Evolutionary conservation across 2,113 vertebrate genomes (phyloP).

Genomic region (Desmodus rotundus): DNA sequence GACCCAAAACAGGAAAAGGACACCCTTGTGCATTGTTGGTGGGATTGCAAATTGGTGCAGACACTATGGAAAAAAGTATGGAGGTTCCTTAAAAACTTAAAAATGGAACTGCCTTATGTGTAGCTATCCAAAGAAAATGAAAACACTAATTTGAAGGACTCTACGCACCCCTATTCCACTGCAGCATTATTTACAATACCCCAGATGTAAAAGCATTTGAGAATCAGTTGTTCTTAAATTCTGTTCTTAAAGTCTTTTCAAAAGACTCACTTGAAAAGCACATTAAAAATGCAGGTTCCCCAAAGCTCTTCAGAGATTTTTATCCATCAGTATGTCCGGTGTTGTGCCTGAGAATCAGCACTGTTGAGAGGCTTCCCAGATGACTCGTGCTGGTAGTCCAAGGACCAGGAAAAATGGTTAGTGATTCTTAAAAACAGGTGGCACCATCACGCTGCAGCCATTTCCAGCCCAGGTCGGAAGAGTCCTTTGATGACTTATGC

Average conservation of each 20-base stretch:
- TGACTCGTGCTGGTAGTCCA: background rate
- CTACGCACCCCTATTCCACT: too few relatives aligned
- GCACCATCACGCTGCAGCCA: background rate
- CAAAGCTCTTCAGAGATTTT: background rate
- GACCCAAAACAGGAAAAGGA: background rate
- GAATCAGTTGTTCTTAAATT: background rate
- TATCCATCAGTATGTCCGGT: background rate
- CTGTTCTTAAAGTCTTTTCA: background rate
- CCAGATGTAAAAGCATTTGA: background rate
- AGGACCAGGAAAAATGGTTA: background rate
- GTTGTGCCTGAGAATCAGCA: background rate
- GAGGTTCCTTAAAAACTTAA: background rate
- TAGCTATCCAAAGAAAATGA: background rate
- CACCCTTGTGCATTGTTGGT: too few relatives aligned
- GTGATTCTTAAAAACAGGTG: background rate
- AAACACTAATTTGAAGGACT: background rate
- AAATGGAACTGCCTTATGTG: background rate
- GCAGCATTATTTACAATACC: background rate
- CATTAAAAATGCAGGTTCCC: background rate
- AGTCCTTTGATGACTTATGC: background rate
- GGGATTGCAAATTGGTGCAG: background rate
- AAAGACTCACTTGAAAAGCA: background rate
- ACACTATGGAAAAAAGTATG: background rate
- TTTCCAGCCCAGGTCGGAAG: background rate
- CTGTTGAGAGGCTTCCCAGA: background rate